phyloP scores from a whole-genome alignment of 2,797 vertebrate species.

The Arrhamphus sclerolepis region DNA sequence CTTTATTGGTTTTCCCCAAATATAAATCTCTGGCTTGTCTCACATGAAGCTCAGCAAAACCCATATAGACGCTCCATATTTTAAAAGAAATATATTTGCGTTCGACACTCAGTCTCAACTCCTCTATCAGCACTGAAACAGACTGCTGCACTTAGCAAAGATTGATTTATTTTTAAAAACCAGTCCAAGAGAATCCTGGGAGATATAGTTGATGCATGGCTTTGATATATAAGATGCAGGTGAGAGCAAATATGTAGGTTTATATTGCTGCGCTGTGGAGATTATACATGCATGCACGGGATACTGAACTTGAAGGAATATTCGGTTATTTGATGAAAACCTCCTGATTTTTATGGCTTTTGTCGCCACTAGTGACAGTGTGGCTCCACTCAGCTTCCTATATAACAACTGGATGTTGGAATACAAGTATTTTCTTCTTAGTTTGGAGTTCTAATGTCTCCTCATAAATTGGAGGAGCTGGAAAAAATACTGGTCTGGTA shows the following conservation, averaged over 20 bases:
- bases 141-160: neutral
- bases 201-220: neutral
- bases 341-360: too few relatives aligned
- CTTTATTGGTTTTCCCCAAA: slow-evolving; percentile 26
- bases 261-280: too few relatives aligned
- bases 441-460: slow-evolving; percentile 2
- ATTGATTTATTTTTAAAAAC: neutral
- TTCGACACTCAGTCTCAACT: neutral
- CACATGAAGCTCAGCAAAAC: slow-evolving; percentile 12
- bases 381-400: too few relatives aligned
- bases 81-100: slow-evolving; percentile 9
- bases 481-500: neutral
- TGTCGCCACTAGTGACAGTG: too few relatives aligned
- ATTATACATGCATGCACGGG: too few relatives aligned
- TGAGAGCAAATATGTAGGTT: neutral
- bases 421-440: slow-evolving; percentile 17
- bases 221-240: neutral
- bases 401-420: neutral
- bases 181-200: too few relatives aligned
- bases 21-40: slow-evolving; percentile 16
- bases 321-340: too few relatives aligned
- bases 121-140: slow-evolving; percentile 2
- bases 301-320: too few relatives aligned
- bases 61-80: neutral
- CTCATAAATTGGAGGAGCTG: slow-evolving; percentile 12